These are phyloP conservation scores for Drosophila kohkoa DNA, from an alignment of 1,140 invertebrate species.

Conservation along the genomic window DNA sequence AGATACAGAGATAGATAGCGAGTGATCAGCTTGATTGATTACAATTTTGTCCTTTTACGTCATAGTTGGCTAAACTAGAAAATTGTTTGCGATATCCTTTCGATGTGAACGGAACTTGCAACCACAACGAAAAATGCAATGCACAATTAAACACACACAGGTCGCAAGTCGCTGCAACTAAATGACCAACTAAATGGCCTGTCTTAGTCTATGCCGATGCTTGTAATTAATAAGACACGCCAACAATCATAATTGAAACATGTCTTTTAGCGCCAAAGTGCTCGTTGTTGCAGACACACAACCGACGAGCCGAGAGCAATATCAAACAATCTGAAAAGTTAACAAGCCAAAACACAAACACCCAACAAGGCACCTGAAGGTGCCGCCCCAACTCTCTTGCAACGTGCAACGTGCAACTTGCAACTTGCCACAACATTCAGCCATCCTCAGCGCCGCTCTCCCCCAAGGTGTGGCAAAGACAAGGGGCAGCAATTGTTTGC, in stretches of 20 bases:
- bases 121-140: conserved; percentile 15
- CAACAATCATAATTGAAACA: conserved; percentile 83
- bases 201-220: conserved; percentile 38
- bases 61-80: conserved; percentile 27
- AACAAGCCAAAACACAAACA: conserved; percentile 78
- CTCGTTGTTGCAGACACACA: conserved; percentile 63
- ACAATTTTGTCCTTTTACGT: conserved; percentile 29
- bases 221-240: conserved; percentile 81
- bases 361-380: conserved; percentile 37
- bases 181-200: conserved; percentile 63
- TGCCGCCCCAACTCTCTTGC: neutral
- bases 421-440: neutral
- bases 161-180: conserved; percentile 34
- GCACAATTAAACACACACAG: conserved; percentile 48
- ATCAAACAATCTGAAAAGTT: conserved; percentile 82
- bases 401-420: conserved; percentile 1
- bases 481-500: conserved; percentile 50
- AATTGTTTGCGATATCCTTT: conserved; percentile 44
- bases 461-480: conserved; percentile 3
- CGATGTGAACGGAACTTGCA: conserved; percentile 15
- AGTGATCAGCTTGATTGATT: neutral
- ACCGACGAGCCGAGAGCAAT: conserved; percentile 34
- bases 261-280: conserved; percentile 81
- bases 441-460: conserved; percentile 12
- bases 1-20: neutral